Evolutionary conservation across 2,113 vertebrate genomes (phyloP), one percentile per base, ranked within the genome.

Genomic region (Clarias batrachus): DNA sequence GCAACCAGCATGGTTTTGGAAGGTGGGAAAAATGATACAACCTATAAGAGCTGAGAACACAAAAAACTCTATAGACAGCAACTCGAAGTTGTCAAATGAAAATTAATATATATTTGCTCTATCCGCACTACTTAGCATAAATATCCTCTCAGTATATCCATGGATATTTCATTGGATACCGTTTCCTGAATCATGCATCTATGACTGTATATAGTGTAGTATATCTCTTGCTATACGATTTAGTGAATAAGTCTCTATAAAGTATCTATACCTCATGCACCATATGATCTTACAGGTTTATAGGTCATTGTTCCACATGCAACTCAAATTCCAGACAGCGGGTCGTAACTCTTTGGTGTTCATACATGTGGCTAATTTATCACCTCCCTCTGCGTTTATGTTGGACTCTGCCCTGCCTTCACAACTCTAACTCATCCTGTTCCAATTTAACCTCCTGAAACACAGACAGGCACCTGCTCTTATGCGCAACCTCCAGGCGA

Each of bases 311-410:
- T 59, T 62, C 4, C n/a, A 56, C 56, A 80, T 80, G 71, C 80
- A 87, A 86, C 56, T 70, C 66, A 84, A 30, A 33, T 79, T 74
- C 83, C 87, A 85, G 85, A 90, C 25, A 82, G 59, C 84, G 23
- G 79, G 85, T 87, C 83, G 82, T 88, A 83, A 91, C 87, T 60
- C 57, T 66, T 65, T 48, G 48, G 85, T 79, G 71, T 86, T 91
- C 88, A 85, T 89, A 85, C 87, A 82, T 89, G 85, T 87, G 27
- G 86, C 87, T 90, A 85, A 89, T 90, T 89, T 77, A 57, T 59
- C 76, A 65, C 86, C 56, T 83, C 88, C 87, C 82, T 62, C 77
- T 56, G 85, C 57, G 73, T 84, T 87, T 65, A 90, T 90, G 87
- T 83, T 82, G 81, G 85, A 85, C 71, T 57, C 81, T 81, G 63